Conservation (phyloP, 2,888 invertebrate genomes). For the Meghimatium bilineatum region DNA sequence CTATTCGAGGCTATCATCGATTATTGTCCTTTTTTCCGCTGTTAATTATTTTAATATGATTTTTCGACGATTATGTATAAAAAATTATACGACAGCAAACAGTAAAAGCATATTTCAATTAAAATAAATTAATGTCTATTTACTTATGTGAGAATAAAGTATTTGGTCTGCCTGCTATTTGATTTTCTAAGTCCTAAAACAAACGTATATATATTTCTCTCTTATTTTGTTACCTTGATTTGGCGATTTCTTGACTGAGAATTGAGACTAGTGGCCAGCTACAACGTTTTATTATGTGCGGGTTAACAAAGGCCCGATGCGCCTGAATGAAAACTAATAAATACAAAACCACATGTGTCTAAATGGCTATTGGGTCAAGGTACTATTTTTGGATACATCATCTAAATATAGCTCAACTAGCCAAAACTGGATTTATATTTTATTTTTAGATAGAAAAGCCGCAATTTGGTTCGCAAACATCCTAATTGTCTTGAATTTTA, state of each 20-base stretch:
- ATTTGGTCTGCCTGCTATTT: too few species aligned
- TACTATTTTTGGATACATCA: not conserved
- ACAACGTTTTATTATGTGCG: not conserved
- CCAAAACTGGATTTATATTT: not conserved
- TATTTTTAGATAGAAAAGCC: conserved; percentile 3
- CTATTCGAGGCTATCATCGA: too few species aligned
- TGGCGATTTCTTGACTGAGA: not conserved
- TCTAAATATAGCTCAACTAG: conserved; percentile 17
- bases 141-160: too few species aligned
- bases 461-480: not conserved
- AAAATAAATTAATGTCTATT: too few species aligned
- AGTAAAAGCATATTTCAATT: too few species aligned
- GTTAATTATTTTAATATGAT: too few species aligned
- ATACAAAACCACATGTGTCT: not conserved
- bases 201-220: not conserved
- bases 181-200: too few species aligned
- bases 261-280: not conserved
- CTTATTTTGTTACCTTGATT: not conserved
- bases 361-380: conserved; percentile 10
- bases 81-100: too few species aligned
- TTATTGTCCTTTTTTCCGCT: too few species aligned
- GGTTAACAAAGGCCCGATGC: conserved; percentile 2
- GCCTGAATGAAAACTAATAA: not conserved
- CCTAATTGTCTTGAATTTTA: too few species aligned
- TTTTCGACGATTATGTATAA: too few species aligned